Base-by-base conservation (phyloP, 2,113 vertebrate genomes). In the Stictonetta naevosa region DNA sequence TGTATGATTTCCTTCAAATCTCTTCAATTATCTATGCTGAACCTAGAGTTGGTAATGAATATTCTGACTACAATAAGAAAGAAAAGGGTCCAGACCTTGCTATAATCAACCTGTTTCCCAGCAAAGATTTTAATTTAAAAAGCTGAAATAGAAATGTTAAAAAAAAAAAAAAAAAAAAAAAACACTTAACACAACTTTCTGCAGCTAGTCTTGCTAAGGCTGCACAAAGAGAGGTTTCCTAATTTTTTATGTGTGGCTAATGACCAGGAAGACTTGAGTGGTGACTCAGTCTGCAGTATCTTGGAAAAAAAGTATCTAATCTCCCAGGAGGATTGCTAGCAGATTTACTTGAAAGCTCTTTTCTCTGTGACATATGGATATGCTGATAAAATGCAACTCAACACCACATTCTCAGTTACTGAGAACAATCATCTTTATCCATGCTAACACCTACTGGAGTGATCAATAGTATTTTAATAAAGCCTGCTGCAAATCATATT, bases 401-500 rank as follows among this genome's bases (percentile, higher is more conserved):
- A 48, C 1, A 11, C 46, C 73, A 75, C 31, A 15, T 81, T 83
- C 77, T 77, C 64, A 20, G 19, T 85, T 84, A 72, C 44, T 66
- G n/a, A 55, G 33, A 91, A 60, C 52, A 76, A 94, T 80, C 71
- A 85, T 53, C 71, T 86, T 93, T 92, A 83, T 87, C 95, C 59
- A 69, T 91, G 92, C 34, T 74, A 85, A 36, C 46, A 90, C 59
- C 55, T 80, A 92, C 91, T 71, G 52, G 40, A 92, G 28, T 80
- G 83, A 91, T 96, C 92, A 85, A 85, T 90, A 93, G 15, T 22
- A 87, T 89, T 85, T 93, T 93, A 87, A 95, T 87, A 92, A 93
- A 89, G 38, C 17, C 25, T 0, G 1, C 21, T 92, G 17, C 86
- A 83, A 93, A 40, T 77, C 42, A 67, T 74, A 87, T 78, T 95